phyloP scores from a whole-genome alignment of 2,888 invertebrate species.

The Chymomyza caudatula region DNA sequence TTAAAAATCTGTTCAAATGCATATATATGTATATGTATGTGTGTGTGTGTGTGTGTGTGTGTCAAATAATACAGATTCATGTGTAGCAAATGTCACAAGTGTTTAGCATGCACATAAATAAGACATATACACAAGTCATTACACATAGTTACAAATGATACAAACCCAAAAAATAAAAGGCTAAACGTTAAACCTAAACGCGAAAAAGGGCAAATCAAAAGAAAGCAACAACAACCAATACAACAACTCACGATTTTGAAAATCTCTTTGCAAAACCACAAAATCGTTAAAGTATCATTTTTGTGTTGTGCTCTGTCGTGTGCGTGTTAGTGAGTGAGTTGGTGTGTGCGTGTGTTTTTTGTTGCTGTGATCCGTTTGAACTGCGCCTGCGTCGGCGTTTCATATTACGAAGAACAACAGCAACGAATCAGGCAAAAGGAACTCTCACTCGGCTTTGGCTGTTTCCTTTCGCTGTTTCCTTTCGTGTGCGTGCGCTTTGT shows the following conservation, averaged over 20 bases:
- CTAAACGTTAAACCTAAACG: conserved; percentile 34
- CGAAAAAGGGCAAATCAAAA: neutral
- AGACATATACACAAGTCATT: too few species aligned
- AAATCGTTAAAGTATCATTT: conserved; percentile 61
- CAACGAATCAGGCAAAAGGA: neutral
- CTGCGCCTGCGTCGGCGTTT: conserved; percentile 49
- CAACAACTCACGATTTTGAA: conserved; percentile 25
- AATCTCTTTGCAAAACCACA: conserved; percentile 61
- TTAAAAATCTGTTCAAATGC: too few species aligned
- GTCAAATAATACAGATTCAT: neutral
- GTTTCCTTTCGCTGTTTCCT: conserved; percentile 31
- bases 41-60: neutral
- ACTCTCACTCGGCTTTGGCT: neutral
- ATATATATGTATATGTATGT: too few species aligned
- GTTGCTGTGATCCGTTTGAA: conserved; percentile 54
- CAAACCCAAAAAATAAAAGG: conserved; percentile 1
- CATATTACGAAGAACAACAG: conserved; percentile 55
- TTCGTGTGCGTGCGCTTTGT: conserved; percentile 59
- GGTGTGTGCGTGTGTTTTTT: conserved; percentile 20
- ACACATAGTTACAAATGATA: neutral
- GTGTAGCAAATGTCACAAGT: too few species aligned
- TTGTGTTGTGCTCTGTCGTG: conserved; percentile 7
- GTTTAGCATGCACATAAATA: too few species aligned
- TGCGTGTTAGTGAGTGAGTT: conserved; percentile 13
- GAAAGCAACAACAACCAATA: conserved; percentile 1